A percentile compares a stretch with the other conserved stretches of the same genome.
These are phyloP conservation scores for Toxotes chatareus DNA, from an alignment of 2,113 vertebrate species.

Conservation along the genomic window DNA sequence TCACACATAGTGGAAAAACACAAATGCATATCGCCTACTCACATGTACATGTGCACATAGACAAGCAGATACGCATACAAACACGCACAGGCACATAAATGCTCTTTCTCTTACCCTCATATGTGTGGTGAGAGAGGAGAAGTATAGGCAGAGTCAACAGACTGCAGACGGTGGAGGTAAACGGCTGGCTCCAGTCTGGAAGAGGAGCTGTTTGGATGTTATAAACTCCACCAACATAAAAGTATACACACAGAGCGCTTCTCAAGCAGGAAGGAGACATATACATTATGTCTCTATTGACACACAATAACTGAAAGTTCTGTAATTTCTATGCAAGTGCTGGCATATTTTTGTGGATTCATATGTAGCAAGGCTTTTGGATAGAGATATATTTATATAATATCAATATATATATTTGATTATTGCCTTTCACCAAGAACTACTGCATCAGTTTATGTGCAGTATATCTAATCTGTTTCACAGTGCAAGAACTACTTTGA, in stretches of 20 bases:
- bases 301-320: conserved; percentile 2
- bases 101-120: conserved; percentile 1
- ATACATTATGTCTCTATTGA: conserved; percentile 17
- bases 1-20: conserved; percentile 14
- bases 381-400: not conserved
- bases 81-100: conserved; percentile 26
- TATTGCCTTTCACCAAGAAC: not conserved
- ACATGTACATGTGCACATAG: not conserved
- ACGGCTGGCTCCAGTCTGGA: conserved; percentile 72
- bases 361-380: not conserved
- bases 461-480: not conserved
- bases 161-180: conserved; percentile 60
- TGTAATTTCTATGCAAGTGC: not conserved
- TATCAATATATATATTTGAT: not conserved
- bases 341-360: not conserved
- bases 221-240: conserved; percentile 62
- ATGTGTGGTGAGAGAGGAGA: conserved; percentile 23
- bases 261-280: conserved; percentile 17
- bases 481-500: not conserved
- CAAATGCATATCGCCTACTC: conserved; percentile 2
- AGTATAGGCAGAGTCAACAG: conserved; percentile 63
- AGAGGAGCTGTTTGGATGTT: conserved; percentile 55
- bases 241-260: conserved; percentile 24
- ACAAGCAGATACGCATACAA: conserved; percentile 34
- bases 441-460: not conserved